Base-by-base conservation (phyloP, 1,140 invertebrate genomes). In the Drosophila kepulauana region DNA sequence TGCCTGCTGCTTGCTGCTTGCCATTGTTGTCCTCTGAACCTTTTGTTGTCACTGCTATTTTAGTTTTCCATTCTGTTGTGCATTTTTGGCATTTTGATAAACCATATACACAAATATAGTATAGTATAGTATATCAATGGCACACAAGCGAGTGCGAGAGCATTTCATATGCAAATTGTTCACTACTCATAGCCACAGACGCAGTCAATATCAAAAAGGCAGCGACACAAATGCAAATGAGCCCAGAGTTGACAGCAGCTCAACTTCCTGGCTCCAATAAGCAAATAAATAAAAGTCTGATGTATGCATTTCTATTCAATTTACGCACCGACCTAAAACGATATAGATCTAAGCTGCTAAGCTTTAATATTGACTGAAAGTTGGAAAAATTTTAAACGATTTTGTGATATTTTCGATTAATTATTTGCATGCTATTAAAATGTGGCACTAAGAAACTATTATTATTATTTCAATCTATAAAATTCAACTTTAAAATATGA, bases 111-210 rank as follows among this genome's bases (percentile, higher is more conserved):
- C 13, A 13, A 5, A 33, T 30, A n/a, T 51, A 33, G 35, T 38
- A 38, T 35, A 35, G 30, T 28, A 16, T 25, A 25, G 57, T 49
- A 76, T 69, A 77, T 80, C 81, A 67, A 84, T 79, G 79, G 57
- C 38, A 59, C 38, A 54, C 56, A 57, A 56, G 69, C 43, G 58
- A 43, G 10, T 41, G 38, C 48, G 75, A 63, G 79, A 64, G 75
- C 51, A 84, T 80, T 84, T 84, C 78, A 66, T 80, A 84, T 85
- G 81, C 65, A 84, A 84, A 84, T 84, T 84, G 77, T 70, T 73
- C 73, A 67, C 77, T 79, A 61, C 45, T 68, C 76, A 56, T 45
- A 66, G 62, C 54, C 62, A 15, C 13, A 35, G 51, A 7, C 5
- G 13, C 10, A 33, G 51, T 68, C 66, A 79, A 82, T 79, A 72